Evolutionary conservation across 1,140 invertebrate genomes (phyloP).

Genomic region (Eupristina koningsbergeri): DNA sequence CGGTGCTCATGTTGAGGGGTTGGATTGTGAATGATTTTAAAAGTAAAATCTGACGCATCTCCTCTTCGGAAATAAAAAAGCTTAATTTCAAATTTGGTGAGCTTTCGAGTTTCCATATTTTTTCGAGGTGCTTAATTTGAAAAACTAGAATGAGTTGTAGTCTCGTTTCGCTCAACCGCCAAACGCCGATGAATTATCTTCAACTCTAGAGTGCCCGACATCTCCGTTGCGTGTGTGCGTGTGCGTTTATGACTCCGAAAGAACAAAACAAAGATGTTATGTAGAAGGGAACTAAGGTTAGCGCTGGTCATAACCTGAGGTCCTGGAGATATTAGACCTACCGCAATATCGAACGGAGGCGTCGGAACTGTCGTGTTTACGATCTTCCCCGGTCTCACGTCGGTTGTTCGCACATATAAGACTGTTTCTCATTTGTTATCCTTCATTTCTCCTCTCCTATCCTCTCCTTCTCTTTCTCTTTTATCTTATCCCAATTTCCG

Average conservation of each 20-base stretch:
- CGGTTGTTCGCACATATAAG: not conserved
- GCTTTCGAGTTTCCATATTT: not conserved
- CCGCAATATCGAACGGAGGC: slow-evolving; percentile 29
- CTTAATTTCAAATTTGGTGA: not conserved
- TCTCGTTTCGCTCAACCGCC: not conserved
- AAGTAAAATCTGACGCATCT: no score
- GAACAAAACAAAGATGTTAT: not conserved
- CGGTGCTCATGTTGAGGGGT: not conserved
- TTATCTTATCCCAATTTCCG: not conserved
- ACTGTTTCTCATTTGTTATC: not conserved
- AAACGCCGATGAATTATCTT: not conserved
- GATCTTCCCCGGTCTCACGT: not conserved
- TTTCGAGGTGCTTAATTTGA: not conserved
- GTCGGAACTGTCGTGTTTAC: slow-evolving; percentile 33
- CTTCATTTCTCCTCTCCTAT: no score
- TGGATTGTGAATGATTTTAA: not conserved
- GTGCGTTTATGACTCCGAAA: not conserved
- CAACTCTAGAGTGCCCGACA: no score
- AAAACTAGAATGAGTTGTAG: not conserved
- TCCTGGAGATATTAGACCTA: slow-evolving; percentile 11
- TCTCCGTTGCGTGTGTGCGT: not conserved
- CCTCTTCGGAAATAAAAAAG: not conserved
- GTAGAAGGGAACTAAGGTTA: not conserved
- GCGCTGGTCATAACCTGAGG: not conserved
- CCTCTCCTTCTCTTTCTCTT: no score